A percentile compares a stretch with the other conserved stretches of the same genome.
Evolutionary conservation across 2,113 vertebrate species (phyloP).

Genomic region (Lathamus discolor): DNA sequence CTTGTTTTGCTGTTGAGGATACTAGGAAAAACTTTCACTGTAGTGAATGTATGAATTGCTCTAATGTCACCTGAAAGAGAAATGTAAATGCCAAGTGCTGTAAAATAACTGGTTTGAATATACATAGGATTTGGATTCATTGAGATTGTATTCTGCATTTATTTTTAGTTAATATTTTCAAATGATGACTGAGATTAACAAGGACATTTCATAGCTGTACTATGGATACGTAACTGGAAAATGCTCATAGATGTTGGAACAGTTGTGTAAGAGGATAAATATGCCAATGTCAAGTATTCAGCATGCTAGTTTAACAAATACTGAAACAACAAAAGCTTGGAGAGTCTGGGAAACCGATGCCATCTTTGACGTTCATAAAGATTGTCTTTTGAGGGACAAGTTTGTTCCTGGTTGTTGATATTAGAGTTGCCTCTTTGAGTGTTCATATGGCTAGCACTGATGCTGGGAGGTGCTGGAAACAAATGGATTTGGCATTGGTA

Average conservation of each 20-base stretch:
- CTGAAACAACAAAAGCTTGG: neutral
- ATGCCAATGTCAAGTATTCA: neutral
- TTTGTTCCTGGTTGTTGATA: neutral
- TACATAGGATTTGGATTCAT: neutral
- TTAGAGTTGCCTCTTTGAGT: neutral
- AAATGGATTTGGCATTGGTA: neutral
- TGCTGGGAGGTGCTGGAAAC: neutral
- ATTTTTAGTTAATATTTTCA: neutral
- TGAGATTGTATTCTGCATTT: neutral
- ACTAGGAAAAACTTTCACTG: neutral
- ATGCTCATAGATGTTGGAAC: neutral
- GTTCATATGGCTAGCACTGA: neutral
- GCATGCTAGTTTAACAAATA: neutral
- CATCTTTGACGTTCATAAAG: neutral
- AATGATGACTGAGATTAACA: neutral
- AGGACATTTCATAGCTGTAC: neutral
- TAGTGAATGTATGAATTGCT: neutral
- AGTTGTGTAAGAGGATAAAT: neutral
- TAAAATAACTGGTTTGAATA: neutral
- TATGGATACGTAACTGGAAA: neutral
- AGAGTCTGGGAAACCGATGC: neutral
- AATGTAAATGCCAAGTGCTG: neutral
- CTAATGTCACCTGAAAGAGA: slow-evolving; percentile 37
- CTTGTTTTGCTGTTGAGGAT: neutral
- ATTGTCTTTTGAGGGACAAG: neutral